Conservation (phyloP, 30 jellyfish, hydroid and myxozoan genomes). For the Kudoa iwatai region DNA sequence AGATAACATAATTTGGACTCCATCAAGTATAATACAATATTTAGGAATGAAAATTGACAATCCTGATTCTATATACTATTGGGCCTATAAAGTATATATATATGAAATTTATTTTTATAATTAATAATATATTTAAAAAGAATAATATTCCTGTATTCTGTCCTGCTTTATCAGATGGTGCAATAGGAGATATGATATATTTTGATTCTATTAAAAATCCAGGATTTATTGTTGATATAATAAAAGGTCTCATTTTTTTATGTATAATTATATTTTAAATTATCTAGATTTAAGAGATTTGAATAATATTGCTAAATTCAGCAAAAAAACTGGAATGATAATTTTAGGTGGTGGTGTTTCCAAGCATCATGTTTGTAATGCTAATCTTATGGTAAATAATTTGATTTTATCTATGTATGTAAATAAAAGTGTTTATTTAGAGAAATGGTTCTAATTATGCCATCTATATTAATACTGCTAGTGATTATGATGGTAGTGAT, state of each 20-base stretch:
- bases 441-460: constrained; percentile 91
- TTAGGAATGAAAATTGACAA: constrained; percentile 40
- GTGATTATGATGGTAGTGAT: constrained; percentile 83
- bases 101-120: neutral
- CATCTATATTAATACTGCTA: constrained; percentile 57
- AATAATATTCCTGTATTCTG: constrained; percentile 73
- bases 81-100: constrained; percentile 31
- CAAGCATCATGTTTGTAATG: constrained; percentile 82
- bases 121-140: constrained; percentile 1
- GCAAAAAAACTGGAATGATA: constrained; percentile 41
- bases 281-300: constrained; percentile 18
- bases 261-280: neutral
- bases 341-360: constrained; percentile 93
- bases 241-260: constrained; percentile 8
- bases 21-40: constrained; percentile 12
- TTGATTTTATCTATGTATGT: neutral
- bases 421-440: constrained; percentile 2
- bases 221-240: constrained; percentile 43
- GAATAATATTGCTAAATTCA: constrained; percentile 20
- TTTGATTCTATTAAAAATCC: constrained; percentile 35
- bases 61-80: constrained; percentile 39
- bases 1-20: constrained; percentile 27
- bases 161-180: constrained; percentile 95
- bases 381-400: constrained; percentile 39
- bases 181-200: constrained; percentile 60